Percentiles rank a stretch among this genome's conserved stretches.
phyloP scores from a whole-genome alignment of 2,113 vertebrate genomes.

The Gymnorhina tibicen region DNA sequence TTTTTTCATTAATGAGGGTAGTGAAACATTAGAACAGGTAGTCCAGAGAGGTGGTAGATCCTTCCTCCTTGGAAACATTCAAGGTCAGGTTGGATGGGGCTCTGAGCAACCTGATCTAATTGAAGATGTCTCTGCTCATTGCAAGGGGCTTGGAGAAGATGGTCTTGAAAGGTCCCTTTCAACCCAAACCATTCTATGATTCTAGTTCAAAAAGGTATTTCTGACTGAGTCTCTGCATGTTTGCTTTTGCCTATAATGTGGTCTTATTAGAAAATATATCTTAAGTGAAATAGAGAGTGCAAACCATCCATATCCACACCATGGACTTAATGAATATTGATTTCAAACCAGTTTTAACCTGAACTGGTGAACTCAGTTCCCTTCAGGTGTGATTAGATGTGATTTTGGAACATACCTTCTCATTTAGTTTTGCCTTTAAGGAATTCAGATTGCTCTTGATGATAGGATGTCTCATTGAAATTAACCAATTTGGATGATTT shows the following conservation, averaged over 20 bases:
- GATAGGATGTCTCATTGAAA: not conserved
- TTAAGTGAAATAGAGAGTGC: not conserved
- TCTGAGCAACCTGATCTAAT: not conserved
- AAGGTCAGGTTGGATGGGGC: accelerated
- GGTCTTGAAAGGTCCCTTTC: not conserved
- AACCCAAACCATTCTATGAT: not conserved
- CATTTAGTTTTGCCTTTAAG: not conserved
- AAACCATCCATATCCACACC: not conserved
- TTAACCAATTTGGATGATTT: not conserved
- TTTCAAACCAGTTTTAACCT: not conserved
- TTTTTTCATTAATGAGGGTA: not conserved
- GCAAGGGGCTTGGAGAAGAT: not conserved
- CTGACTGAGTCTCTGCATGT: not conserved
- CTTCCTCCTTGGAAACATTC: not conserved
- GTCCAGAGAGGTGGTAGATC: not conserved
- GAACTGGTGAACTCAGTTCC: not conserved
- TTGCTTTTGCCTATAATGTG: not conserved
- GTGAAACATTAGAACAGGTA: not conserved
- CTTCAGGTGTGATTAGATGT: not conserved
- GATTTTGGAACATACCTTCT: not conserved
- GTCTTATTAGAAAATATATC: not conserved
- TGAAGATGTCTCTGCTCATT: not conserved
- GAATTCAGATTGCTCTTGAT: not conserved
- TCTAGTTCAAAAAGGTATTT: not conserved
- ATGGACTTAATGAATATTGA: not conserved